A percentile compares a stretch with the other conserved stretches of the same genome.
These are phyloP conservation scores for Ceratina calcarata DNA, from an alignment of 1,140 invertebrate species.

Conservation along the genomic window DNA sequence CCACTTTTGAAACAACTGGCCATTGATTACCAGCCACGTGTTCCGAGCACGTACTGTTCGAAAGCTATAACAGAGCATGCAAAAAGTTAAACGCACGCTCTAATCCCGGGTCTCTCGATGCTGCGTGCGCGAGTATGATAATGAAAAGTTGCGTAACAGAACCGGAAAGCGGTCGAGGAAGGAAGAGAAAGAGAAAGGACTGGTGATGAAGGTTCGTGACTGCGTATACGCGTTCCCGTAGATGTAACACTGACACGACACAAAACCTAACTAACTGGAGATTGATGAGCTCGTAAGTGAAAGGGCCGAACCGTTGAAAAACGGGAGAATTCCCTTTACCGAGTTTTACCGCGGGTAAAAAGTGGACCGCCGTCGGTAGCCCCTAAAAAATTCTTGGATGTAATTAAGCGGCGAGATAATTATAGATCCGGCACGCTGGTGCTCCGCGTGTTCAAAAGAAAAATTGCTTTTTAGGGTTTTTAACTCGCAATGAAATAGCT, in stretches of 20 bases:
- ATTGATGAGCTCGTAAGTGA: constrained; percentile 64
- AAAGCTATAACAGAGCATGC: not conserved
- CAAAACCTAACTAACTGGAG: constrained; percentile 56
- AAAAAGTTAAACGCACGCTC: constrained; percentile 14
- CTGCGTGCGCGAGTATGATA: constrained; percentile 50
- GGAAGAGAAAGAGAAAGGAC: constrained; percentile 52
- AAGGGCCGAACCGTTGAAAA: constrained; percentile 55
- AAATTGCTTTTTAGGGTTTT: too few species aligned
- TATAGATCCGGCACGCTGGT: constrained; percentile 34
- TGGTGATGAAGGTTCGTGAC: constrained; percentile 54
- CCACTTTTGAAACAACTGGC: not conserved
- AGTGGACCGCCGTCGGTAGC: constrained; percentile 4
- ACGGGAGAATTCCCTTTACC: constrained; percentile 55
- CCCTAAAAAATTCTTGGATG: constrained; percentile 44
- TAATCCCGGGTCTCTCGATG: constrained; percentile 20
- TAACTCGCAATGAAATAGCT: too few species aligned
- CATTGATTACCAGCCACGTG: not conserved
- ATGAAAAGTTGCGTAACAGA: constrained; percentile 54
- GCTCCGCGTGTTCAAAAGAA: not conserved
- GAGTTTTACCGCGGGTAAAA: constrained; percentile 27
- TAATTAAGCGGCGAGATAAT: constrained; percentile 61
- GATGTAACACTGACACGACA: constrained; percentile 34
- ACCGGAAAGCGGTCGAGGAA: constrained; percentile 53
- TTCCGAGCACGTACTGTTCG: not conserved
- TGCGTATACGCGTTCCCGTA: constrained; percentile 21